phyloP scores from a whole-genome alignment of 2,113 vertebrate species.

The Motacilla tschutschensis region DNA sequence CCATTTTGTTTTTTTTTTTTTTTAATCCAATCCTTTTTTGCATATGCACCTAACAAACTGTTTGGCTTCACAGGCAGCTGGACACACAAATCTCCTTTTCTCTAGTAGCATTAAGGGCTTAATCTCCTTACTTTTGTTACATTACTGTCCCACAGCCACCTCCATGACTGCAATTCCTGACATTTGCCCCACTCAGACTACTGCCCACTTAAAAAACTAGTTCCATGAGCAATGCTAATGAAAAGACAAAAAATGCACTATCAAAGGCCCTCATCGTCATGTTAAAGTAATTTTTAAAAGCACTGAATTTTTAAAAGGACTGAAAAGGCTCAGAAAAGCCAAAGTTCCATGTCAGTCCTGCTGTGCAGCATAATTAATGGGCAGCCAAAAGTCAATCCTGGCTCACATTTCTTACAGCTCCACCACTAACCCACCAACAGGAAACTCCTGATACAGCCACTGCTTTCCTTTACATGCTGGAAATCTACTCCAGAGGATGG shows the following conservation, averaged over 20 bases:
- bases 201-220: not conserved
- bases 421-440: not conserved
- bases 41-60: not conserved
- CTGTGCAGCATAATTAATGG: not conserved
- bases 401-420: not conserved
- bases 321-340: not conserved
- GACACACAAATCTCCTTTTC: not conserved
- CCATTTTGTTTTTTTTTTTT: not conserved
- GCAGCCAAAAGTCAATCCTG: not conserved
- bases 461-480: not conserved
- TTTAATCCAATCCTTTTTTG: not conserved
- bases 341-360: not conserved
- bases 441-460: not conserved
- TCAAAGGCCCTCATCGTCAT: accelerated
- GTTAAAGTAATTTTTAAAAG: not conserved
- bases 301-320: not conserved
- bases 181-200: not conserved
- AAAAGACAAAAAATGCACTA: not conserved
- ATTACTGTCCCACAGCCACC: not conserved
- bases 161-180: not conserved
- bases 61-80: not conserved
- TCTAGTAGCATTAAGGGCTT: not conserved
- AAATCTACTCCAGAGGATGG: not conserved
- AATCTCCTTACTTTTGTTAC: not conserved
- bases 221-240: not conserved